Percentiles rank a stretch among this genome's conserved stretches.
phyloP scores from a whole-genome alignment of 1,140 invertebrate genomes.

The Ips typographus region DNA sequence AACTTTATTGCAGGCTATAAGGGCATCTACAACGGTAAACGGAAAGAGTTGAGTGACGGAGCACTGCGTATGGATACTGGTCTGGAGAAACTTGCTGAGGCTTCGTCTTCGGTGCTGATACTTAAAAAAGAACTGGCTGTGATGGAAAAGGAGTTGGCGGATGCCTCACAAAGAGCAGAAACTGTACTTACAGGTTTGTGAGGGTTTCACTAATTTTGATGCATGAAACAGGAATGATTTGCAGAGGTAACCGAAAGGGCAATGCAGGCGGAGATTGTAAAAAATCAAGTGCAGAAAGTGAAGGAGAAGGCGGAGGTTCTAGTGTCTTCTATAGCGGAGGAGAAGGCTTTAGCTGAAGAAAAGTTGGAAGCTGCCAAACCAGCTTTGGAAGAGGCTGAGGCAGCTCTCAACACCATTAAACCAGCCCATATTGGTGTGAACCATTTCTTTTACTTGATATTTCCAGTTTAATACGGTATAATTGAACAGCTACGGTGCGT shows the following conservation, averaged over 20 bases:
- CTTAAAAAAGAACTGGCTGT: slow-evolving; percentile 89
- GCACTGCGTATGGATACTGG: slow-evolving; percentile 93
- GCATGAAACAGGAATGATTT: background rate
- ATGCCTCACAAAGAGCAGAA: slow-evolving; percentile 87
- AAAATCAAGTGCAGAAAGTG: slow-evolving; percentile 92
- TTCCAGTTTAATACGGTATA: background rate
- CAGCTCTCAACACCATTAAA: slow-evolving; percentile 94
- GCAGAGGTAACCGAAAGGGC: slow-evolving; percentile 83
- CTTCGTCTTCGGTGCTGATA: slow-evolving; percentile 86
- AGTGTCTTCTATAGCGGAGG: slow-evolving; percentile 86
- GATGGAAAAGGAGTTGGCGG: slow-evolving; percentile 90
- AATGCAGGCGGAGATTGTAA: slow-evolving; percentile 91
- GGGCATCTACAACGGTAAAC: slow-evolving; percentile 86
- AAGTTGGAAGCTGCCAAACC: slow-evolving; percentile 90
- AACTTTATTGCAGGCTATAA: slow-evolving; percentile 96
- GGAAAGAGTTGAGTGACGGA: slow-evolving; percentile 84
- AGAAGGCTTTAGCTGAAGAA: slow-evolving; percentile 87
- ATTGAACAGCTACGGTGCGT: slow-evolving; percentile 77
- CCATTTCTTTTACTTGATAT: no score
- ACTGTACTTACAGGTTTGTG: slow-evolving; percentile 67
- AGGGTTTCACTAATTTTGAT: background rate
- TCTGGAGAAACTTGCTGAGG: slow-evolving; percentile 90
- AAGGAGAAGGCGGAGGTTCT: slow-evolving; percentile 93
- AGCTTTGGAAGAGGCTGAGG: slow-evolving; percentile 90
- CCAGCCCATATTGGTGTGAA: slow-evolving; percentile 82